A percentile compares a stretch with the other conserved stretches of the same genome.
These are phyloP conservation scores for Serripes groenlandicus DNA, from an alignment of 2,888 invertebrate genomes.

Conservation along the genomic window DNA sequence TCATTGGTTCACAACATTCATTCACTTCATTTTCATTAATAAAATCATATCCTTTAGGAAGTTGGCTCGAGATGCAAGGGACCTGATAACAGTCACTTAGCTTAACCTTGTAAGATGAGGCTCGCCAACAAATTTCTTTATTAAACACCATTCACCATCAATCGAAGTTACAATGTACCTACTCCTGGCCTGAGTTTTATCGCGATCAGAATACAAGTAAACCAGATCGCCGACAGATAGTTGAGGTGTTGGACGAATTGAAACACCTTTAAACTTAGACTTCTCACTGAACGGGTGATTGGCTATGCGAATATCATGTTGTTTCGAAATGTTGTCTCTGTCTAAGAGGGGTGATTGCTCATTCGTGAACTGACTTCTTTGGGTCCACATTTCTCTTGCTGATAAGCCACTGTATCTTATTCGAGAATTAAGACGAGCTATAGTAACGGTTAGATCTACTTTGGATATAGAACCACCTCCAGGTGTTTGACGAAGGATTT, in stretches of 20 bases:
- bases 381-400: slow-evolving; percentile 65
- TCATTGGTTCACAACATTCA: neutral
- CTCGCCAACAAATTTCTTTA: slow-evolving; percentile 24
- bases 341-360: slow-evolving; percentile 22
- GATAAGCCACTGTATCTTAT: slow-evolving; percentile 64
- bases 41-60: neutral
- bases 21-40: neutral
- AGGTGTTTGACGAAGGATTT: slow-evolving; percentile 60
- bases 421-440: slow-evolving; percentile 39
- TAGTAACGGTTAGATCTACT: neutral
- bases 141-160: slow-evolving; percentile 33
- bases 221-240: slow-evolving; percentile 22
- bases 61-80: neutral
- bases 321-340: slow-evolving; percentile 9
- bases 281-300: slow-evolving; percentile 23
- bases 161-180: slow-evolving; percentile 25
- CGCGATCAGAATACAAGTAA: slow-evolving; percentile 17
- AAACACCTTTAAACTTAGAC: neutral
- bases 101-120: slow-evolving; percentile 26
- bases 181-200: slow-evolving; percentile 11
- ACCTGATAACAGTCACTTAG: slow-evolving; percentile 19
- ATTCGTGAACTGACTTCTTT: slow-evolving; percentile 68
- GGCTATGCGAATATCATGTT: slow-evolving; percentile 4
- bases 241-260: neutral
- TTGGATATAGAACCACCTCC: neutral